Conservation (phyloP, 2,888 invertebrate species). For the Coelinius sp. region DNA sequence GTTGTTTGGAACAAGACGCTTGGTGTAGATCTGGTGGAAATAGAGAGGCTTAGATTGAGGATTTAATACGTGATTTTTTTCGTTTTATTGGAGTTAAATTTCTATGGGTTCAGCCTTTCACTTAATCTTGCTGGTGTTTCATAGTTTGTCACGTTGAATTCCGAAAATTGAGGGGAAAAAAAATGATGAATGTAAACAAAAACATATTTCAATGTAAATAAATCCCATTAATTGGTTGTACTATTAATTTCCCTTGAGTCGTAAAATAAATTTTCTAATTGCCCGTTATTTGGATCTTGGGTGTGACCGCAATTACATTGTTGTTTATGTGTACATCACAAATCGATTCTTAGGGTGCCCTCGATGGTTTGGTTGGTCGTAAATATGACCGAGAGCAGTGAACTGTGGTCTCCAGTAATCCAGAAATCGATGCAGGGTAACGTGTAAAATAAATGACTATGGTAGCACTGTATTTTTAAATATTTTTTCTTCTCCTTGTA, state of each 20-base stretch:
- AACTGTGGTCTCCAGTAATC: slow-evolving; percentile 18
- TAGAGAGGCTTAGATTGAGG: too few species aligned
- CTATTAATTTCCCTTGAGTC: background rate
- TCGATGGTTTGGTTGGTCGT: slow-evolving; percentile 13
- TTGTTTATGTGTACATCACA: background rate
- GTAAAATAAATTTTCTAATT: background rate
- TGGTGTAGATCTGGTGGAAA: too few species aligned
- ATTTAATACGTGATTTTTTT: too few species aligned
- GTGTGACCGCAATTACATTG: background rate
- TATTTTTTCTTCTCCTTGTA: background rate
- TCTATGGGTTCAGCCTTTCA: too few species aligned
- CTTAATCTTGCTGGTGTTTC: too few species aligned
- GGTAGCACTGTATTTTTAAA: background rate
- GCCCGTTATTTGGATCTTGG: background rate
- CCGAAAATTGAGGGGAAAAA: too few species aligned
- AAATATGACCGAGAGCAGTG: slow-evolving; percentile 18
- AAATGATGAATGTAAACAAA: background rate
- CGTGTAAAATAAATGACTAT: slow-evolving; percentile 14
- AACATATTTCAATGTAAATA: background rate
- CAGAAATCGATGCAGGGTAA: slow-evolving; percentile 15
- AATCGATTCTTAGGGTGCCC: background rate
- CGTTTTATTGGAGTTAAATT: too few species aligned
- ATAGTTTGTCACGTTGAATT: too few species aligned
- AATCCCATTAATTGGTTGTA: background rate
- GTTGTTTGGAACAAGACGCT: too few species aligned